Evolutionary conservation across 2,113 vertebrate species (phyloP).

Genomic region (Chloroceryle aenea): DNA sequence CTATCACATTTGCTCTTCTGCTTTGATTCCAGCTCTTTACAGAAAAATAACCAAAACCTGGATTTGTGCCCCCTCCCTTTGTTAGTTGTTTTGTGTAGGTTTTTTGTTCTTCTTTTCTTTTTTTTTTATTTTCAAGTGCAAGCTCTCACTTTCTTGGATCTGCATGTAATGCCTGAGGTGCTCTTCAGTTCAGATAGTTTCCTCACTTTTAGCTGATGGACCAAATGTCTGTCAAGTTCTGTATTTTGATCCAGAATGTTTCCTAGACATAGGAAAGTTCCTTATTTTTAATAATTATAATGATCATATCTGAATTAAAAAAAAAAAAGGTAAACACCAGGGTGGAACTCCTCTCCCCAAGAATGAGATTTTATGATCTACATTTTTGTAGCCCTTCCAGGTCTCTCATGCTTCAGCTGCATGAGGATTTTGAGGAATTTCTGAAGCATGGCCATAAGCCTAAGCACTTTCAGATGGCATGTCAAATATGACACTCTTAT

Average conservation of each 20-base stretch:
- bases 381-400: not conserved
- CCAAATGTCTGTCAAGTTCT: not conserved
- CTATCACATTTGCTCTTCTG: not conserved
- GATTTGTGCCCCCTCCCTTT: not conserved
- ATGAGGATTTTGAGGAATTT: not conserved
- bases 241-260: not conserved
- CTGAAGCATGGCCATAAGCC: not conserved
- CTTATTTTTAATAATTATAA: not conserved
- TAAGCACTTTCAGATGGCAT: not conserved
- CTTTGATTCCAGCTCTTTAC: not conserved
- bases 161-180: not conserved
- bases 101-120: too few relatives aligned
- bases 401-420: not conserved
- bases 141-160: not conserved
- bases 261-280: not conserved
- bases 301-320: not conserved
- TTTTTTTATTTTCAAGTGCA: not conserved
- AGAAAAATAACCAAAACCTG: not conserved
- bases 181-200: not conserved
- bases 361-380: not conserved
- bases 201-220: not conserved
- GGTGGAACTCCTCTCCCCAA: not conserved
- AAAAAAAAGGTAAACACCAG: not conserved
- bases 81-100: not conserved
- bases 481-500: not conserved